Evolutionary conservation across 2,113 vertebrate genomes (phyloP).

Genomic region (Myanophis thanlyinensis): DNA sequence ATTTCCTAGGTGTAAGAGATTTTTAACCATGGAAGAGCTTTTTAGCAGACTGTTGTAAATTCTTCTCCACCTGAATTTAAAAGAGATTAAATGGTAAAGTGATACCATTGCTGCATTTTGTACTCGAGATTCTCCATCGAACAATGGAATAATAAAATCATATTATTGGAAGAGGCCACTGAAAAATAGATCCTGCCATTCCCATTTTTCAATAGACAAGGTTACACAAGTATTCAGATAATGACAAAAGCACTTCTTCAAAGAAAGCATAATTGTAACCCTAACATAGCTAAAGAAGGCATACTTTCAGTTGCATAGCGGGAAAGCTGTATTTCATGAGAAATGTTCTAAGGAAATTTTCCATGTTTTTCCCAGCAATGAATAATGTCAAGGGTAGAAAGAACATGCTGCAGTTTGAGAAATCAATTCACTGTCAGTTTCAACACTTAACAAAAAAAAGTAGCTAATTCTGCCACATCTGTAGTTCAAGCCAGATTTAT

Average conservation of each 20-base stretch:
- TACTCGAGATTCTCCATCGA: not conserved
- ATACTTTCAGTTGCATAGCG: not conserved
- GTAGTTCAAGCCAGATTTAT: not conserved
- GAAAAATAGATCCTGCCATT: not conserved
- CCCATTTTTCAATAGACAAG: not conserved
- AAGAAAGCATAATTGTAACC: not conserved
- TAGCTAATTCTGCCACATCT: not conserved
- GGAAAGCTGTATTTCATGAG: not conserved
- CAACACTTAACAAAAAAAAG: not conserved
- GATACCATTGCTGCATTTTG: not conserved
- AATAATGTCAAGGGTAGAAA: not conserved
- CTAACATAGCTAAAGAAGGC: not conserved
- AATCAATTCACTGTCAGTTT: not conserved
- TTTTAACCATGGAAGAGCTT: not conserved
- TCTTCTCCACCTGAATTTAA: not conserved
- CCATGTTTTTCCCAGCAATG: not conserved
- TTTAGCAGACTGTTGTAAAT: not conserved
- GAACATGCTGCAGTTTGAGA: not conserved
- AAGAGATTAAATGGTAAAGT: not conserved
- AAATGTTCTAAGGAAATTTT: not conserved
- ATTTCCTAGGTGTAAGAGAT: not conserved
- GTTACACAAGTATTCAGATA: not conserved
- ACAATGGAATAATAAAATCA: not conserved
- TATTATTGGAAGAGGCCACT: not conserved
- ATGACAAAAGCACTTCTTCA: not conserved